A percentile compares a stretch with the other conserved stretches of the same genome.
Evolutionary conservation across 2,888 invertebrate species (phyloP).

Genomic region (Rapana venosa): DNA sequence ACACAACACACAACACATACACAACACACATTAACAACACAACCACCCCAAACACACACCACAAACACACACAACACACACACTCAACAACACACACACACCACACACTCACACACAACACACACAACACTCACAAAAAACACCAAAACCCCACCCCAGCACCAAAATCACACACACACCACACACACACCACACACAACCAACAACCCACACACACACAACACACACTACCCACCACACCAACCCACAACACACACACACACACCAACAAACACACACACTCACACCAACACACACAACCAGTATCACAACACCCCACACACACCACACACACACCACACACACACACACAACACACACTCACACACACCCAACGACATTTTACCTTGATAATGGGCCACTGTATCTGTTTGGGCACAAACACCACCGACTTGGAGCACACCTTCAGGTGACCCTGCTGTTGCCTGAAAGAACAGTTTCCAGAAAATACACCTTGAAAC

Average conservation of each 20-base stretch:
- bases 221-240: too few species aligned
- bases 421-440: conserved; percentile 92
- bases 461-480: conserved; percentile 43
- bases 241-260: too few species aligned
- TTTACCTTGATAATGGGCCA: conserved; percentile 86
- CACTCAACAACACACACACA: conserved; percentile 1
- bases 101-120: background rate
- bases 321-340: too few species aligned
- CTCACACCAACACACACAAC: background rate
- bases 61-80: background rate
- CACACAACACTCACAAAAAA: background rate
- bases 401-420: conserved; percentile 88
- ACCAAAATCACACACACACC: background rate
- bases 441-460: conserved; percentile 87
- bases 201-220: too few species aligned
- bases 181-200: too few species aligned
- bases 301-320: too few species aligned
- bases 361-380: too few species aligned
- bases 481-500: too few species aligned
- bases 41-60: background rate
- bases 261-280: too few species aligned
- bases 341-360: background rate
- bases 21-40: too few species aligned
- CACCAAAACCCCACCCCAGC: too few species aligned
- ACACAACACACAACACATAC: too few species aligned